Conservation (phyloP, 2,888 invertebrate species). For the Tupiocoris notatus region DNA sequence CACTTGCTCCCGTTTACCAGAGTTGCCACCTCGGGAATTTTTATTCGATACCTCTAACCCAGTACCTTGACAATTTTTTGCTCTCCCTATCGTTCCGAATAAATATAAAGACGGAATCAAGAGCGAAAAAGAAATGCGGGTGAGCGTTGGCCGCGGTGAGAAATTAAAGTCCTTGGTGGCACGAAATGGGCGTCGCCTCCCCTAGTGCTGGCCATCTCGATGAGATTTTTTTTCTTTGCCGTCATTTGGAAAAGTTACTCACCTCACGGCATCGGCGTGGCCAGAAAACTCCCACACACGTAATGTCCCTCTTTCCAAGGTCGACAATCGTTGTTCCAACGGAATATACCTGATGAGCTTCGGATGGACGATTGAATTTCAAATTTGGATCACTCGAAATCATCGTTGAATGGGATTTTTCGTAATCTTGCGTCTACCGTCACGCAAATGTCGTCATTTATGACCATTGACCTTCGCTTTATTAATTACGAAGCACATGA, state of each 20-base stretch:
- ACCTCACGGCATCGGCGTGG: neutral
- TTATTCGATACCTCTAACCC: no score
- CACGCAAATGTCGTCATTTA: no score
- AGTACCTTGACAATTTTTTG: neutral
- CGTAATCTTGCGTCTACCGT: no score
- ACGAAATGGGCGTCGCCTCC: conserved; percentile 31
- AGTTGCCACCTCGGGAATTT: no score
- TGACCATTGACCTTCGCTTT: no score
- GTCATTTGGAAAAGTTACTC: neutral
- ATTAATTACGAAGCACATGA: no score
- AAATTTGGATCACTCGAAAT: no score
- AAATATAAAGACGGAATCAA: neutral
- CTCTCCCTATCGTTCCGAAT: neutral
- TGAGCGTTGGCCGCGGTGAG: neutral
- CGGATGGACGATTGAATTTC: no score
- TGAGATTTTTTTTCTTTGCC: neutral
- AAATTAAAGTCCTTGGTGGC: conserved; percentile 37
- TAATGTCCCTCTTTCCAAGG: neutral
- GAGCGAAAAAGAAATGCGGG: neutral
- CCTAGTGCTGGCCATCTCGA: neutral
- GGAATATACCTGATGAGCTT: no score
- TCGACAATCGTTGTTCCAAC: no score
- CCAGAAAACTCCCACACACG: neutral
- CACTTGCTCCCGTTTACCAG: conserved; percentile 17
- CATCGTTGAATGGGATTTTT: no score